phyloP scores from a whole-genome alignment of 2,888 invertebrate genomes.

The Coenonympha arcania region DNA sequence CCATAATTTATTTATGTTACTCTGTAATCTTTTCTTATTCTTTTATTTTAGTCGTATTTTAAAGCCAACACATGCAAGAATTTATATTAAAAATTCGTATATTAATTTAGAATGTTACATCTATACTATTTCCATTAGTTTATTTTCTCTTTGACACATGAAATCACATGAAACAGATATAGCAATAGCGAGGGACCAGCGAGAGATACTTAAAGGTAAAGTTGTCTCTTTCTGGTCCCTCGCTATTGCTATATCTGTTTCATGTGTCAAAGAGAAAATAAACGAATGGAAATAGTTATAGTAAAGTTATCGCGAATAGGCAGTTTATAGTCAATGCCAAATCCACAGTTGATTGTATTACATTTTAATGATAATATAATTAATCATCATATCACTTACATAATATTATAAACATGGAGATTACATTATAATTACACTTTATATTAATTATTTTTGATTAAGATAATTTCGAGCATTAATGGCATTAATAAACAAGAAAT shows the following conservation, averaged over 20 bases:
- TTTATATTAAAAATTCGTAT: neutral
- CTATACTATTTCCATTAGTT: too few relatives aligned
- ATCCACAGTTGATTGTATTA: neutral
- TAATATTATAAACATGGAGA: neutral
- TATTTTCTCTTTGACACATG: too few relatives aligned
- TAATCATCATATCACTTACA: neutral
- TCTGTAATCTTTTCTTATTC: too few relatives aligned
- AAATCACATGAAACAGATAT: too few relatives aligned
- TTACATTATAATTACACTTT: neutral
- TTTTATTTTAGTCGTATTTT: neutral
- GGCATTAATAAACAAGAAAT: neutral
- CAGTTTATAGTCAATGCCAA: neutral
- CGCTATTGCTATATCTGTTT: too few relatives aligned
- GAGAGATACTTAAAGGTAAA: too few relatives aligned
- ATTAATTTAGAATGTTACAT: neutral
- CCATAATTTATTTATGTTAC: too few relatives aligned
- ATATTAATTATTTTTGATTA: conserved; percentile 1
- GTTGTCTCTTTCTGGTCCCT: too few relatives aligned
- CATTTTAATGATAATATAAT: too few relatives aligned
- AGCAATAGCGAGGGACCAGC: too few relatives aligned
- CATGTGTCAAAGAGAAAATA: too few relatives aligned
- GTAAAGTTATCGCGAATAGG: conserved; percentile 1
- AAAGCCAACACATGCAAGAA: neutral
- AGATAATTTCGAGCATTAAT: conserved; percentile 4
- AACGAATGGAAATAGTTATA: too few relatives aligned